These are phyloP conservation scores for Procavia capensis DNA, from an alignment of 2,113 vertebrate species.

Conservation along the genomic window DNA sequence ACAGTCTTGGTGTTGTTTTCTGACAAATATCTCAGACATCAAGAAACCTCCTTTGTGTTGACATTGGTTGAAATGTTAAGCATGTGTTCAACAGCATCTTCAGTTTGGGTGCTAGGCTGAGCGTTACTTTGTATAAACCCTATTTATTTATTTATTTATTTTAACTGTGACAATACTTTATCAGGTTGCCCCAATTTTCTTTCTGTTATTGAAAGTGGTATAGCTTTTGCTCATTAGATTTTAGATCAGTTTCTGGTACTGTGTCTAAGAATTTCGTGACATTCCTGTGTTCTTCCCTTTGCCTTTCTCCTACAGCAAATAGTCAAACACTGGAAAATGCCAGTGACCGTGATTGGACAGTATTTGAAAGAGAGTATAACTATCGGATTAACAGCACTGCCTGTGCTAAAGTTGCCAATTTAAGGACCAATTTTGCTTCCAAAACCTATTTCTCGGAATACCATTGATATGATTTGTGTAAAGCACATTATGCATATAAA, in stretches of 20 bases:
- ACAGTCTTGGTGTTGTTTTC: constrained; percentile 41
- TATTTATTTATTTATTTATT: not conserved
- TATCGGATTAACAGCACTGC: constrained; percentile 32
- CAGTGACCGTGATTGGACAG: constrained; percentile 27
- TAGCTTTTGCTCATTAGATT: constrained; percentile 37
- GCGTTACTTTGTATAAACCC: not conserved
- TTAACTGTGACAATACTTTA: not conserved
- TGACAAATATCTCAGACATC: not conserved
- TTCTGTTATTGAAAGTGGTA: constrained; percentile 27
- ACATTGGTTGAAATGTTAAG: not conserved
- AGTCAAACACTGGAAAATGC: constrained; percentile 55
- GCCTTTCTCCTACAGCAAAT: constrained; percentile 47
- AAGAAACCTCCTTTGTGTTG: not conserved
- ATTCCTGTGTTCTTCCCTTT: constrained; percentile 43
- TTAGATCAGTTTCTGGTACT: constrained; percentile 52
- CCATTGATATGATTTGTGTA: constrained; percentile 49
- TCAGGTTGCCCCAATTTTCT: not conserved
- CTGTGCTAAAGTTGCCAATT: constrained; percentile 56
- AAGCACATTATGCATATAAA: constrained; percentile 56
- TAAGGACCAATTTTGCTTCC: constrained; percentile 67
- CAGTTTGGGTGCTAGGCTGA: not conserved
- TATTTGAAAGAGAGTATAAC: constrained; percentile 59
- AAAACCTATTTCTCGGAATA: constrained; percentile 62
- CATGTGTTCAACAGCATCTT: not conserved
- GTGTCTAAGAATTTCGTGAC: constrained; percentile 17